Base-by-base conservation (phyloP, 1,140 invertebrate species). In the Bombus haemorrhoidalis region DNA sequence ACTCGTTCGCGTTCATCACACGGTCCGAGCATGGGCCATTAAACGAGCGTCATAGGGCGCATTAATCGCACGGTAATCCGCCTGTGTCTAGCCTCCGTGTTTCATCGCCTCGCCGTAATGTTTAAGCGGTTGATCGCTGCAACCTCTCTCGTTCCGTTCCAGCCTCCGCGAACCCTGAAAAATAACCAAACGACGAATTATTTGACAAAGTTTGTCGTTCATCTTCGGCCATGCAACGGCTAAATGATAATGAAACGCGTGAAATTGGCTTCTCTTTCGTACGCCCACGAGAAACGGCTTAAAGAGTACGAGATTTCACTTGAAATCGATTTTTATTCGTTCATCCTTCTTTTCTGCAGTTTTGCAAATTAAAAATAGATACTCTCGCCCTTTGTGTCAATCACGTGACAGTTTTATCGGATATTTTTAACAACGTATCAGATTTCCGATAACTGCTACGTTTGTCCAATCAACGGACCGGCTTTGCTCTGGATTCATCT, bases 21-120 rank as follows among this genome's bases (percentile, higher is more conserved):
- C 10, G 15, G 39, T 41, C 64, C 59, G 68, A 43, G n/a, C 37
- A 72, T 41, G 34, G 39, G 22, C 32, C 53, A 86, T 83, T 86
- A 83, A 83, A 22, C 74, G 4, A 41, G 39, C 25, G 32, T 86
- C 71, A 82, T 76, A 59, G 62, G 59, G n/a, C 39, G 53, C 62
- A 82, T 86, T 83, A 83, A 83, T 86, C 72, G 62, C 34, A 25
- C 34, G 47, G 76, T 86, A 83, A 86, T 82, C 62, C 79, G 6
- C 34, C 13, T 34, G 28, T 34, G 28, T 34, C 41, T 43, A 2
- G 28, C 39, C 57, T n/a, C 43, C 57, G 43, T 68, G 57, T 41
- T 85, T 66, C 69, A 68, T 85, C n/a, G 18, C 10, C 4, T 15
- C 28, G 1, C 2, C 18, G 22, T 6, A 43, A 9, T n/a, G 41